Conservation (phyloP, 2,797 vertebrate species). For the Eulemur rubriventer region DNA sequence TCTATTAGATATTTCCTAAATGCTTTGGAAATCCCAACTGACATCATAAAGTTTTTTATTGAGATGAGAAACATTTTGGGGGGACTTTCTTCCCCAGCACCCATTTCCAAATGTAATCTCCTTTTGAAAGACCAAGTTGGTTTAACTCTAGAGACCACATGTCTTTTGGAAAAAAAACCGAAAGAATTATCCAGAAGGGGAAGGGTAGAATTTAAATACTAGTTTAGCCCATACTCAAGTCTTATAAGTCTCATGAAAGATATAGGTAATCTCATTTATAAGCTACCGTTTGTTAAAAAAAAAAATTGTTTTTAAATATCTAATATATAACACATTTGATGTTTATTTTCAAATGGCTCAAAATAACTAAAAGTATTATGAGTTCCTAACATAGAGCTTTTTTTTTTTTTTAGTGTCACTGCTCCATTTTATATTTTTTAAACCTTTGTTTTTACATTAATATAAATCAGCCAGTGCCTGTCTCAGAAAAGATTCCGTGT, state of each 20-base stretch:
- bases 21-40: conserved; percentile 19
- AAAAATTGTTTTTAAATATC: not conserved
- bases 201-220: not conserved
- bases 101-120: not conserved
- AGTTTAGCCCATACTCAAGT: not conserved
- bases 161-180: not conserved
- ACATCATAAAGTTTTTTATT: not conserved
- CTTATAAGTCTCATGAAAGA: not conserved
- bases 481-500: not conserved
- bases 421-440: conserved; percentile 24
- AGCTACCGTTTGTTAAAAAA: not conserved
- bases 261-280: not conserved
- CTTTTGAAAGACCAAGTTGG: not conserved
- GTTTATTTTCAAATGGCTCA: conserved; percentile 26
- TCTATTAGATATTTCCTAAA: conserved; percentile 19
- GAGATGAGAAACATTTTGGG: not conserved
- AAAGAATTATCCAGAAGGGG: not conserved
- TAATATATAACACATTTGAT: not conserved
- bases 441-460: conserved; percentile 5
- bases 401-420: not conserved
- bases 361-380: not conserved
- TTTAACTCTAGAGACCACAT: not conserved
- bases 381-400: not conserved
- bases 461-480: not conserved
- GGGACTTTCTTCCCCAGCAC: not conserved